Evolutionary conservation across 2,888 invertebrate genomes (phyloP).

Genomic region (Sceliomorpha sp.): DNA sequence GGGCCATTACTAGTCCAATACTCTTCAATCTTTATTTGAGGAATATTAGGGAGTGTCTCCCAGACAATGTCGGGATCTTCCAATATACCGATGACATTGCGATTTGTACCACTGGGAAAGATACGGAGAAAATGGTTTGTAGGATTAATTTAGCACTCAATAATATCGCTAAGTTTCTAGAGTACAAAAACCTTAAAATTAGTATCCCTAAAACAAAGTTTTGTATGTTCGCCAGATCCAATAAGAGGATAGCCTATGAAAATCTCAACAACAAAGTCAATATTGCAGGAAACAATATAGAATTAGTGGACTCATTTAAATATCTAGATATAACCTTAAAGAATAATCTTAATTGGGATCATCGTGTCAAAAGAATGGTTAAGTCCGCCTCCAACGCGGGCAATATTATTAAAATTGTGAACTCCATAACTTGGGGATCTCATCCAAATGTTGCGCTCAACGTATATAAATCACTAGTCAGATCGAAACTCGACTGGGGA

Average conservation of each 20-base stretch:
- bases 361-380: too few species aligned
- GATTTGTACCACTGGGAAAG: neutral
- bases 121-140: neutral
- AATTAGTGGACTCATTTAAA: neutral
- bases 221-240: neutral
- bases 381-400: too few species aligned
- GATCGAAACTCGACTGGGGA: constrained; percentile 6
- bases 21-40: too few species aligned
- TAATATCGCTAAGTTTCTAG: neutral
- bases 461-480: neutral
- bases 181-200: neutral
- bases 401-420: too few species aligned
- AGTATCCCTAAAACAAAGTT: neutral
- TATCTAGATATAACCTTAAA: neutral
- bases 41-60: too few species aligned
- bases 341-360: constrained; percentile 5
- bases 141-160: neutral
- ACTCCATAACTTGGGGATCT: too few species aligned
- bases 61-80: too few species aligned
- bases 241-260: neutral
- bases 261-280: constrained; percentile 3
- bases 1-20: too few species aligned
- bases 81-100: constrained; percentile 5
- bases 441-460: neutral
- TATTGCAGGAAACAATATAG: neutral